Base-by-base conservation (phyloP, 2,888 invertebrate genomes). In the Octonoba sinensis region DNA sequence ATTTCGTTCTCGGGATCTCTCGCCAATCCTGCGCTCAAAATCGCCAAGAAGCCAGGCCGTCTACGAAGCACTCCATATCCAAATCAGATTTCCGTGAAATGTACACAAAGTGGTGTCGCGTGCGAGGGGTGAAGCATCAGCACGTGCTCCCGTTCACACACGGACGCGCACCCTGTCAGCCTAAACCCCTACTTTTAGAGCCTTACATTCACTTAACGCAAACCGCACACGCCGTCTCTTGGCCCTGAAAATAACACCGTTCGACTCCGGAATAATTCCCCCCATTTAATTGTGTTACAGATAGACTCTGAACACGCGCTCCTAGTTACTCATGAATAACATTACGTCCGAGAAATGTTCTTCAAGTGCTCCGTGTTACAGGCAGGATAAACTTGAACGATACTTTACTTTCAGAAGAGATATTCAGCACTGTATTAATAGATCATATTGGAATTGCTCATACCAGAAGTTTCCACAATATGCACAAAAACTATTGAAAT, bases 51-150 rank as follows among this genome's bases (percentile, higher is more conserved):
- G 20, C 47, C 66, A 60, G 24, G n/a, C n/a, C n/a, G n/a, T n/a
- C n/a, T n/a, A 59, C 24, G 60, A 4, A 15, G 6, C 67, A 47
- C 79, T 56, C 56, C 57, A 69, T 74, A 75, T 70, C 74, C 74
- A 70, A 70, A 81, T 81, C 81, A 74, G 70, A 70, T 70, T 74
- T 69, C 81, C 81, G 81, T 81, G 81, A 81, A 81, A 81, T 74
- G 81, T 81, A 81, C 74, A 74, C 62, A 81, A 81, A 81, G 74
- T 81, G 77, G 77, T 77, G 77, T 77, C 78, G 74, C 81, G 81
- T 75, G 81, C 65, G 54, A 36, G 74, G 81, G 64, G 69, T 70
- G 70, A 69, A 56, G 73, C 69, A 56, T 49, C 57, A 64, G 81
- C 81, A 81, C 74, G 81, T 74, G 81, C 54, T 64, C 2, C 36